Percentiles rank a stretch among this genome's conserved stretches.
Evolutionary conservation across 2,113 vertebrate species (phyloP).

Genomic region (Embiotoca jacksoni): DNA sequence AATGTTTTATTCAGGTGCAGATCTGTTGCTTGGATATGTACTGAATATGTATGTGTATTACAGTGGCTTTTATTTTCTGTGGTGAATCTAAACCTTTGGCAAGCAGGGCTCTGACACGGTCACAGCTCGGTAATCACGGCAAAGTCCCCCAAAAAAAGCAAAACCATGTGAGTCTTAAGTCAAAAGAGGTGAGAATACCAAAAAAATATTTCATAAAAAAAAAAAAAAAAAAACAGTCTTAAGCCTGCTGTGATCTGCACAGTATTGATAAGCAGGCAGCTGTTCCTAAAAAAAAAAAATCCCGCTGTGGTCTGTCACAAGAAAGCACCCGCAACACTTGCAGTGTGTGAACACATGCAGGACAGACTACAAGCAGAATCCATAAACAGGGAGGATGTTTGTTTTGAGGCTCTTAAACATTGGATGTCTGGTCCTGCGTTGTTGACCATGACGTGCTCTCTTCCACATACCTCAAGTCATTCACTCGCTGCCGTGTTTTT

Average conservation of each 20-base stretch:
- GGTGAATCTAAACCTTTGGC: neutral
- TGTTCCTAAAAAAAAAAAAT: slow-evolving; percentile 4
- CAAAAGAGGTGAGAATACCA: slow-evolving; percentile 31
- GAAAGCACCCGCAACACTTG: neutral
- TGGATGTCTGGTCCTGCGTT: neutral
- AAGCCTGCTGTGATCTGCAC: slow-evolving; percentile 30
- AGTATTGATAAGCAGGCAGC: slow-evolving; percentile 19
- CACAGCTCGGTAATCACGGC: slow-evolving; percentile 11
- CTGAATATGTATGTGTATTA: slow-evolving; percentile 51
- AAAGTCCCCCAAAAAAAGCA: slow-evolving; percentile 14
- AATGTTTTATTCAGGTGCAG: slow-evolving; percentile 60
- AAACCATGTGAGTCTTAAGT: slow-evolving; percentile 20
- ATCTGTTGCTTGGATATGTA: slow-evolving; percentile 14
- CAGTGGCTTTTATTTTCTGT: neutral
- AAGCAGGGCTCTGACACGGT: neutral
- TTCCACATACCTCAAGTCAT: slow-evolving; percentile 15
- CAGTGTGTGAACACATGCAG: no score
- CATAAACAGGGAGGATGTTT: slow-evolving; percentile 3
- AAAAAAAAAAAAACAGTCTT: neutral
- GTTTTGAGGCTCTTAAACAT: neutral
- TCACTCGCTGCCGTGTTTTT: neutral
- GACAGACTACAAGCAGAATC: neutral
- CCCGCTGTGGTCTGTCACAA: neutral
- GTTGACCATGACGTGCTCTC: neutral
- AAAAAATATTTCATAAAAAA: neutral